Evolutionary conservation across 2,888 invertebrate species (phyloP), one percentile per base, ranked within the genome.

Genomic region (Melinaea menophilus): DNA sequence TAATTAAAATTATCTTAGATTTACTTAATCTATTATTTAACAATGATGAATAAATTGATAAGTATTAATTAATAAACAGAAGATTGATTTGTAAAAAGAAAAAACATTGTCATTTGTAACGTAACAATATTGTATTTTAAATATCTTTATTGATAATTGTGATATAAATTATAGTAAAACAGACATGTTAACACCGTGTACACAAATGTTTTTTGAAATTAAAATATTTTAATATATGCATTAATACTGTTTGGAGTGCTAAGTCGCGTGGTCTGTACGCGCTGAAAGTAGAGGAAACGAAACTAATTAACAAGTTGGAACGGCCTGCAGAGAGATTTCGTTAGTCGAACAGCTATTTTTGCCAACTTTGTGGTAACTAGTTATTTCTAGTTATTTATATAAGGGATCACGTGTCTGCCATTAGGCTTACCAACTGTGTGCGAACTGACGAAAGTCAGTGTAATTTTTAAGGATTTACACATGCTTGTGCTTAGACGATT

Each of bases 291-390:
- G 82, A 79, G 73, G 72, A 70, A 76, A 75, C 73, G 76, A 84
- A 88, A 88, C 86, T 88, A 88, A 88, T 87, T 87, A 86, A 80
- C 82, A 87, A 88, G 80, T 85, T 79, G 75, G 69, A 73, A 62
- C 65, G 71, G 72, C 70, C 69, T 75, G 74, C 74, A 61, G 75
- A 78, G 79, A 78, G 81, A 83, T 84, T 86, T 85, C 78, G 84
- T 82, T 83, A 82, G 75, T 74, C 71, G 74, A 79, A 79, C 77
- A 74, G 79, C 77, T 80, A 85, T 84, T 85, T 85, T 81, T 79
- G 78, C 60, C 67, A 69, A 70, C 66, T 64, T 62, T 55, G 55
- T 54, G 51, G 54, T 45, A 57, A 67, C 60, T 67, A 65, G 61
- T 61, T 68, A 65, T 65, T 65, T 68, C 60, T 67, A 65, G 61